Base-by-base conservation (phyloP, 2,797 vertebrate species). In the Austrolebias charrua region DNA sequence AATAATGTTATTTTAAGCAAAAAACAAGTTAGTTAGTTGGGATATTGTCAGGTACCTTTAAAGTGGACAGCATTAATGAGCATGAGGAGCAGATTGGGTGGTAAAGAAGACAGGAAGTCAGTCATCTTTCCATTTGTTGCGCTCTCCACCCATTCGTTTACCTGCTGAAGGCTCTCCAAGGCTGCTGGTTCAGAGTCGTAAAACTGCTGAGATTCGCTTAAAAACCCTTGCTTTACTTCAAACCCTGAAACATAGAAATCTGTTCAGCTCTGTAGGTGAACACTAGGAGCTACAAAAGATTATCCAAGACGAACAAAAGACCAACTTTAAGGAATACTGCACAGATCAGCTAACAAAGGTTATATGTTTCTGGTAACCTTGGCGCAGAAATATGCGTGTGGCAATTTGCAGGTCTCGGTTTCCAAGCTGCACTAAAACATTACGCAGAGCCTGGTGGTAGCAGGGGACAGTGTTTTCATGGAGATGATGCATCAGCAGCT, bases 1-100 rank as follows among this genome's bases (percentile, higher is more conserved):
- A 13, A 12, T 19, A 4, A 4, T 6, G 7, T n/a, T 29, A 18
- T 16, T 11, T 45, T 38, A 14, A 15, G 14, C 14, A 4, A 18
- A 10, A 10, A 46, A 1, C 24, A 24, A 8, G 19, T 46, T 19
- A 9, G 8, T 8, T 19, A 48, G 5, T 19, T 5, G 18, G n/a
- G n/a, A 18, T 9, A 3, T 68, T n/a, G 49, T 38, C 15, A 45
- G 19, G 86, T 79, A 96, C 97, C 96, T 71, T 95, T 97, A 78
- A 96, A 98, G 69, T 97, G 91, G 81, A 99, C 87, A 4, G 95
- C 96, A 15, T 95, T 99, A 69, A 98, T 95, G 63, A 99, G 92
- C 86, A 99, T 90, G 84, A 98, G 86, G 59, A 95, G 92, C 0
- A 92, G 66, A 74, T 92, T 87, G 24, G 75, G 80, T 0, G 96